Percentiles rank a stretch among this genome's conserved stretches.
These are phyloP conservation scores for Todiramphus saurophagus DNA, from an alignment of 2,113 vertebrate species.

Conservation along the genomic window DNA sequence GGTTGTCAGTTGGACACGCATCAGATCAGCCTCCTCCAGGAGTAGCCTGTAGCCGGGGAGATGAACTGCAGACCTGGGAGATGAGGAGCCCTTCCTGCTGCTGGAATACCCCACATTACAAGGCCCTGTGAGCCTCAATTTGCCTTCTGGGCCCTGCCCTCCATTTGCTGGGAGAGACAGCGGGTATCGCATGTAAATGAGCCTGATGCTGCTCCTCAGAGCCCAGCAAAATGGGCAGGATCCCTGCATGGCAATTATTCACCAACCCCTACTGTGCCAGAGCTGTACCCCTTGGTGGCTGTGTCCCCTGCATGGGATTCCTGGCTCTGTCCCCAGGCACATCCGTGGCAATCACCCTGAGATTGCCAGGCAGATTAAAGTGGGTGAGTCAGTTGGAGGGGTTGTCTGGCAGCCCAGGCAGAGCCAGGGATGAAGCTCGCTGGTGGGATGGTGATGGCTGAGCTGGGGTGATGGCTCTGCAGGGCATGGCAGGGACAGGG, in stretches of 20 bases:
- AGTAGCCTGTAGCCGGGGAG: background rate
- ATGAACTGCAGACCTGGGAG: background rate
- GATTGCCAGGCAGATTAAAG: accelerated
- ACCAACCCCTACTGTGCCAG: background rate
- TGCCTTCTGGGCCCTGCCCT: background rate
- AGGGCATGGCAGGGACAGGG: background rate
- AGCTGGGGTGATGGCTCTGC: background rate
- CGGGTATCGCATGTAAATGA: background rate
- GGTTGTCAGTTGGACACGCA: accelerated
- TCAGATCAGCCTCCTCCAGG: background rate
- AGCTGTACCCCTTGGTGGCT: background rate
- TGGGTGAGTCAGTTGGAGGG: background rate
- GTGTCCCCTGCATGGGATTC: background rate
- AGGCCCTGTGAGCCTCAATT: background rate
- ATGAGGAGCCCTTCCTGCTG: background rate
- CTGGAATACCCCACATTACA: background rate
- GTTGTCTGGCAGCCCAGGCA: background rate
- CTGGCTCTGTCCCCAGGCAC: background rate
- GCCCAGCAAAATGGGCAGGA: accelerated
- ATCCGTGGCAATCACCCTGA: background rate
- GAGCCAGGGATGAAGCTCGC: background rate
- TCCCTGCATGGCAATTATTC: background rate
- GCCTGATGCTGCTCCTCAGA: background rate
- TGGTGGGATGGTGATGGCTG: background rate
- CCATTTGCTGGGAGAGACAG: background rate